These are phyloP conservation scores for Carcina quercana DNA, from an alignment of 2,888 invertebrate genomes.

Conservation along the genomic window DNA sequence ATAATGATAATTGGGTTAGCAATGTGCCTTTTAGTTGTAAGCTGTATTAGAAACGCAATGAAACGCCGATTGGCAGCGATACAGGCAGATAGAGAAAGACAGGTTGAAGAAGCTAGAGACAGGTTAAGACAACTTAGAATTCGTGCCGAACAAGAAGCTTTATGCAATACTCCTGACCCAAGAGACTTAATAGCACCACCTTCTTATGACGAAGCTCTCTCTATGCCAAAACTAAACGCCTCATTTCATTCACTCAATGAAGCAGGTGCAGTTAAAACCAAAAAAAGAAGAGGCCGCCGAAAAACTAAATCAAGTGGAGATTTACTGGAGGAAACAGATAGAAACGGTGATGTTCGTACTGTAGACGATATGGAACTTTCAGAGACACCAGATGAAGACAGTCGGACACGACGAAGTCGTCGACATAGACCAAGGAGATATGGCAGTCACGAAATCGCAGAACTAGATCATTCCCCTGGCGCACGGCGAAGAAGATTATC, in stretches of 20 bases:
- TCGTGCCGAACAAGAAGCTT: conserved; percentile 66
- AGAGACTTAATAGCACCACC: conserved; percentile 82
- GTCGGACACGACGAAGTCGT: conserved; percentile 37
- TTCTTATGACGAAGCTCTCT: conserved; percentile 84
- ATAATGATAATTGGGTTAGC: conserved; percentile 69
- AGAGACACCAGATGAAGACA: conserved; percentile 32
- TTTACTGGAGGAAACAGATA: conserved; percentile 60
- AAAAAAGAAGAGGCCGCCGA: conserved; percentile 53
- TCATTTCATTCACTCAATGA: conserved; percentile 74
- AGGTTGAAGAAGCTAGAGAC: conserved; percentile 74
- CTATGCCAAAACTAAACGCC: conserved; percentile 80
- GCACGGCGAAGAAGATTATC: conserved; percentile 56
- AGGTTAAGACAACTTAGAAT: conserved; percentile 69
- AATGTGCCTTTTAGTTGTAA: conserved; percentile 67
- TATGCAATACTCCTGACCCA: conserved; percentile 78
- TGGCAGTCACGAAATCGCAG: conserved; percentile 63
- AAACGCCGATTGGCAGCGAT: conserved; percentile 64
- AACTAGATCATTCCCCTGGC: conserved; percentile 60
- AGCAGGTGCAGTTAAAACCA: conserved; percentile 54
- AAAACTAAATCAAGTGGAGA: conserved; percentile 71
- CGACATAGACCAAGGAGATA: conserved; percentile 41
- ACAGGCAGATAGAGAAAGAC: conserved; percentile 69
- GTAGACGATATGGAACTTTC: conserved; percentile 45
- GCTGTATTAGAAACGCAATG: conserved; percentile 71
- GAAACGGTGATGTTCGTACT: conserved; percentile 49